Evolutionary conservation across 2,888 invertebrate species (phyloP).

Genomic region (Mimumesa dahlbomi): DNA sequence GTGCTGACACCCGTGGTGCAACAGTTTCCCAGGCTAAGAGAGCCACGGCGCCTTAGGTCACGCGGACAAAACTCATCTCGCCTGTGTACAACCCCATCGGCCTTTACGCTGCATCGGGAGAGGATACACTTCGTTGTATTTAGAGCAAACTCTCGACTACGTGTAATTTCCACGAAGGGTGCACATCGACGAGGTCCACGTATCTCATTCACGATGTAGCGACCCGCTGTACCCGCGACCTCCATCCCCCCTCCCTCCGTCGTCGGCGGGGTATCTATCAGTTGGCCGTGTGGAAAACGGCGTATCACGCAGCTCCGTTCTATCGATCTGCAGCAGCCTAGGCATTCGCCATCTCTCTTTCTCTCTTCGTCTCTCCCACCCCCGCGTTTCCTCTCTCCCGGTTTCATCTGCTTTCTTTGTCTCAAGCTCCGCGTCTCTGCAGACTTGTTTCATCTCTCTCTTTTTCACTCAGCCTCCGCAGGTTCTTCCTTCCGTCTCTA

Average conservation of each 20-base stretch:
- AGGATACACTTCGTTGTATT: not conserved
- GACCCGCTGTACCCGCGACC: no score
- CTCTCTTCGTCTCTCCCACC: constrained; percentile 4
- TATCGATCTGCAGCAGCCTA: constrained; percentile 68
- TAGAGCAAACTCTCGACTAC: not conserved
- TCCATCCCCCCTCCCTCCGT: no score
- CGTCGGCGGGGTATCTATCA: constrained; percentile 44
- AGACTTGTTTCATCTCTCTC: not conserved
- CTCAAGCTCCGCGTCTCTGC: not conserved
- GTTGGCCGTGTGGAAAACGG: constrained; percentile 58
- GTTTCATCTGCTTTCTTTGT: constrained; percentile 15
- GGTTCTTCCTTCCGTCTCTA: not conserved
- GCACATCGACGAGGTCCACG: constrained; percentile 20
- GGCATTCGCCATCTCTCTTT: constrained; percentile 34
- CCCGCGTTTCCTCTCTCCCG: not conserved
- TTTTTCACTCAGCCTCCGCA: not conserved
- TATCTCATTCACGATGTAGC: constrained; percentile 44
- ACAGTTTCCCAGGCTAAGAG: no score
- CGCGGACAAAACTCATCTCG: no score
- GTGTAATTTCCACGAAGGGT: constrained; percentile 29
- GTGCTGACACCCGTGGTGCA: no score
- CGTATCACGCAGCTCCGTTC: constrained; percentile 71
- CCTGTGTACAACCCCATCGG: no score
- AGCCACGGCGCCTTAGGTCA: no score
- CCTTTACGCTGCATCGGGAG: no score